Percentiles rank a stretch among this genome's conserved stretches.
Evolutionary conservation across 1,140 invertebrate species (phyloP).

Genomic region (Tetramorium alpestre): DNA sequence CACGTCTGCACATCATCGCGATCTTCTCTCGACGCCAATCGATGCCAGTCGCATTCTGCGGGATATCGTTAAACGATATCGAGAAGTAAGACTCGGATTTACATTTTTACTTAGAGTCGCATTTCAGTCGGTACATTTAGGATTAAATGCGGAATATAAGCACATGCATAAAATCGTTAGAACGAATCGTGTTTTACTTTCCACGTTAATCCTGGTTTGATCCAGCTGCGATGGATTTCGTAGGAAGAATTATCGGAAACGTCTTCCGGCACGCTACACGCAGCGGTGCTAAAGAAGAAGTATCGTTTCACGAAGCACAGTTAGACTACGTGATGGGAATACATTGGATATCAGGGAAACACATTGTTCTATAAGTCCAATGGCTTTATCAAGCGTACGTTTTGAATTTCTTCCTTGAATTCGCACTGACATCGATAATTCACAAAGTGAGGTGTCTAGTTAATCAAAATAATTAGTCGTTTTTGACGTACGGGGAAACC

Average conservation of each 20-base stretch:
- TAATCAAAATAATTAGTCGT: slow-evolving; percentile 49
- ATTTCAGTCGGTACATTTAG: not conserved
- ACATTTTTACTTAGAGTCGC: not conserved
- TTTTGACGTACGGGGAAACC: slow-evolving; percentile 15
- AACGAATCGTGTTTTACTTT: not conserved
- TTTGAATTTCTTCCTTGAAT: not conserved
- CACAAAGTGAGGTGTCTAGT: not conserved
- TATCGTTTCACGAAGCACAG: slow-evolving; percentile 20
- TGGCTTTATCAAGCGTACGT: not conserved
- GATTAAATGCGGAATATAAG: slow-evolving; percentile 4
- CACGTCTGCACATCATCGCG: not conserved
- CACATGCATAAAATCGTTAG: not conserved
- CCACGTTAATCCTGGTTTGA: slow-evolving; percentile 1
- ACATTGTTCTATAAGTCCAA: slow-evolving; percentile 15
- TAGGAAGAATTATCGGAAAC: slow-evolving; percentile 26
- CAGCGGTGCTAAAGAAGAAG: slow-evolving; percentile 14
- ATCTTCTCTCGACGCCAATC: not conserved
- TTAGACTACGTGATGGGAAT: slow-evolving; percentile 36
- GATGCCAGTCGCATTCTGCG: slow-evolving; percentile 10
- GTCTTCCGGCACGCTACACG: not conserved
- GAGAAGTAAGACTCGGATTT: not conserved
- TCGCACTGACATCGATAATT: slow-evolving; percentile 1
- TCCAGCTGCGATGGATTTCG: not conserved
- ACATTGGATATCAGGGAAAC: not conserved
- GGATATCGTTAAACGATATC: slow-evolving; percentile 12